Base-by-base conservation (phyloP, 2,113 vertebrate genomes). In the Formicarius rufipectus region DNA sequence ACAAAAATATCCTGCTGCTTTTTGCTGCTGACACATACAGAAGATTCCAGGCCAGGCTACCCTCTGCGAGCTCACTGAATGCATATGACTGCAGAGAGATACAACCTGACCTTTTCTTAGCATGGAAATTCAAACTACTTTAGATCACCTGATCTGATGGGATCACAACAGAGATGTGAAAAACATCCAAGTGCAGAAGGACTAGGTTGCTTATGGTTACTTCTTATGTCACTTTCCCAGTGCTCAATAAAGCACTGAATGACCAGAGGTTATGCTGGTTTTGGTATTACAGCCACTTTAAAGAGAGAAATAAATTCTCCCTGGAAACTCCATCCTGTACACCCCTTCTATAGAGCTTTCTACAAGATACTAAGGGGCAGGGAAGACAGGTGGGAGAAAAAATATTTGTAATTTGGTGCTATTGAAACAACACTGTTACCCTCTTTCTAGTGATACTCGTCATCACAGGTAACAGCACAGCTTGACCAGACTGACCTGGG, bases 161-260 rank as follows among this genome's bases (percentile, higher is more conserved):
- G 50, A 94, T 23, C 12, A 4, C 24, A 39, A 8, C 11, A 49
- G 3, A 15, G 25, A 40, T 35, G 20, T 27, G 39, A 89, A 81
- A 68, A 62, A 55, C 30, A 67, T 27, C 47, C 37, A 87, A 37
- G 24, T 0, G 0, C 31, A 40, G 14, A 55, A 72, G 0, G 1
- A 75, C 62, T 42, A 30, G 9, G 20, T 80, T 84, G 58, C 30
- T 63, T 50, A 18, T 0, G 0, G 39, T 82, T 77, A 55, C 33
- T 93, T 14, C 7, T 35, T 30, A 27, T 22, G 49, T 10, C 19
- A 42, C 64, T 75, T 94, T 31, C 12, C 45, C 37, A 81, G 44
- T 4, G 37, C 35, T 71, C 28, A 68, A 37, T 84, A 94, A 56
- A 16, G 14, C 22, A 40, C 14, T 47, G 47, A 87, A 72, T 35